These are phyloP conservation scores for Morone saxatilis DNA, from an alignment of 2,113 vertebrate species.

Conservation along the genomic window DNA sequence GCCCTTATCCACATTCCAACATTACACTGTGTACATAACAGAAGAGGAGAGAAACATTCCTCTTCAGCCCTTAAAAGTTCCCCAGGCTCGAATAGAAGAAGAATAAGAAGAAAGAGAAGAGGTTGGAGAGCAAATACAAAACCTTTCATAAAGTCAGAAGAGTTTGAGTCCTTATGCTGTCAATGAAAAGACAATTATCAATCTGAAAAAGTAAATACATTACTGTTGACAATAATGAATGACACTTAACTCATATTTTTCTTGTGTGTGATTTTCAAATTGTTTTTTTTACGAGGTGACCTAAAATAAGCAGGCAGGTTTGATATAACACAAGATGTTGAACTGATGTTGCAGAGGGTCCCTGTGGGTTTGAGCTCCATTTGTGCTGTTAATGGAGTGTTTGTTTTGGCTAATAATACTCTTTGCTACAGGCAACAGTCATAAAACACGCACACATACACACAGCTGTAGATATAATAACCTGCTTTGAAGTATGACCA, in stretches of 20 bases:
- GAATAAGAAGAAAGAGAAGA: neutral
- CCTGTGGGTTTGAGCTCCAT: constrained; percentile 35
- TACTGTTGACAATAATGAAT: too few relatives aligned
- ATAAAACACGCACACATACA: constrained; percentile 12
- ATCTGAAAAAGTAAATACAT: too few relatives aligned
- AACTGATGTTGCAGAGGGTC: constrained; percentile 11
- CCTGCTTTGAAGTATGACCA: constrained; percentile 51
- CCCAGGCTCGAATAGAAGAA: neutral
- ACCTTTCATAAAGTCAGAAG: too few relatives aligned
- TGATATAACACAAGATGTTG: neutral
- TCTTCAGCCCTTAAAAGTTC: neutral
- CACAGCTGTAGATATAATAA: constrained; percentile 40
- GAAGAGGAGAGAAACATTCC: neutral
- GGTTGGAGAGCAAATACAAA: neutral
- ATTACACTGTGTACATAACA: too few relatives aligned
- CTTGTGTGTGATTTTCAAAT: neutral
- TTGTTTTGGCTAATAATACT: constrained; percentile 41
- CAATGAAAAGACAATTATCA: too few relatives aligned
- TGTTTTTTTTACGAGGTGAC: neutral
- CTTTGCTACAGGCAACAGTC: constrained; percentile 25
- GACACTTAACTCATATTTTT: too few relatives aligned
- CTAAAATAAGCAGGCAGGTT: neutral
- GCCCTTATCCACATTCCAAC: neutral
- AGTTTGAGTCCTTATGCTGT: too few relatives aligned
- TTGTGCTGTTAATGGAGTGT: constrained; percentile 54